Percentiles rank a stretch among this genome's conserved stretches.
Evolutionary conservation across 2,888 invertebrate genomes (phyloP).

Genomic region (Drosophila imparisetae): DNA sequence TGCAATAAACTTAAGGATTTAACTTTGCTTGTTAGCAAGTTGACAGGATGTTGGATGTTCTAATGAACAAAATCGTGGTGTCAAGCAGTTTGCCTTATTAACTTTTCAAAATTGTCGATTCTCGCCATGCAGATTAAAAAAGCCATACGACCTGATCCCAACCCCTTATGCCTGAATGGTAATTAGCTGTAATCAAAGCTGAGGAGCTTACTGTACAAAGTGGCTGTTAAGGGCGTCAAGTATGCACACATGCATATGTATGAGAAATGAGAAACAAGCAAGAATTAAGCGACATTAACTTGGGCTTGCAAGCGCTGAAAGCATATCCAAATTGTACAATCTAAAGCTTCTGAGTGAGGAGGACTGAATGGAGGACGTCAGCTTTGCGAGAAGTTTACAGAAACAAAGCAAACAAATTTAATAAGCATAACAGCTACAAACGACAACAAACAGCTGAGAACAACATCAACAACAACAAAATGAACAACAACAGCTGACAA

Average conservation of each 20-base stretch:
- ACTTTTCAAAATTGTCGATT: neutral
- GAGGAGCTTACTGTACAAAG: neutral
- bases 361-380: neutral
- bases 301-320: constrained; percentile 12
- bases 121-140: neutral
- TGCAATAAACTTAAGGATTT: neutral
- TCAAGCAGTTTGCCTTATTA: neutral
- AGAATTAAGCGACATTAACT: constrained; percentile 8
- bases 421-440: constrained; percentile 57
- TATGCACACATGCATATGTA: neutral
- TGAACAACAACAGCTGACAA: constrained; percentile 23
- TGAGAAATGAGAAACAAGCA: constrained; percentile 5
- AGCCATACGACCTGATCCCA: too few species aligned
- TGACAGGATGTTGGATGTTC: neutral
- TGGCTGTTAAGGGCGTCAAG: neutral
- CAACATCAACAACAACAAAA: constrained; percentile 6
- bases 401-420: constrained; percentile 55
- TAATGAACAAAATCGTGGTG: neutral
- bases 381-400: constrained; percentile 7
- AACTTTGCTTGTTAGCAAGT: neutral
- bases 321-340: constrained; percentile 28
- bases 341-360: constrained; percentile 19
- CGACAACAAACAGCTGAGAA: constrained; percentile 33
- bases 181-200: constrained; percentile 10
- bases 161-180: neutral